A percentile compares a stretch with the other conserved stretches of the same genome.
Evolutionary conservation across 2,797 vertebrate genomes (phyloP).

Genomic region (Cercopithecus mitis): DNA sequence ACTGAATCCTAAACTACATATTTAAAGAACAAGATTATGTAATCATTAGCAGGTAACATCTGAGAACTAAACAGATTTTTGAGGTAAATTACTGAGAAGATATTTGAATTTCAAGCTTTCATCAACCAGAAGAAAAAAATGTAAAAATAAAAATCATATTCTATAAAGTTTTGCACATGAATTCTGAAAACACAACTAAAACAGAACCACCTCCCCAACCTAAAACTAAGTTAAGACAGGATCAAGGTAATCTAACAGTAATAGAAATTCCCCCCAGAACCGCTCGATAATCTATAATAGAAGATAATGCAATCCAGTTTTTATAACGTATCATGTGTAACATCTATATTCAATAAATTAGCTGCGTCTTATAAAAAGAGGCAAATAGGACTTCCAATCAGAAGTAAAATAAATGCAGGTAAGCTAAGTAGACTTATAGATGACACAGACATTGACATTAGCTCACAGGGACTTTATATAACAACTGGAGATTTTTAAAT

Average conservation of each 20-base stretch:
- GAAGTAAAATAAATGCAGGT: background rate
- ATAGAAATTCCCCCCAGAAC: background rate
- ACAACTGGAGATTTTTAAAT: background rate
- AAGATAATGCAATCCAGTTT: background rate
- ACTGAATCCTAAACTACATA: background rate
- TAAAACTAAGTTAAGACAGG: background rate
- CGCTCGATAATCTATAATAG: background rate
- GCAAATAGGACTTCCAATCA: background rate
- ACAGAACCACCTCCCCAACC: background rate
- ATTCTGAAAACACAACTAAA: background rate
- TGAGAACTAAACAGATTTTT: background rate
- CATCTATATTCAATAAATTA: background rate
- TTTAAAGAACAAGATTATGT: background rate
- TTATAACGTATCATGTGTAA: background rate
- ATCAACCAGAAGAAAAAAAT: background rate
- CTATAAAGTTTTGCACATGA: background rate
- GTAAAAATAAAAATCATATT: background rate
- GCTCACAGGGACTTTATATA: background rate
- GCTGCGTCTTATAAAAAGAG: background rate
- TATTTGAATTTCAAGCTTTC: background rate
- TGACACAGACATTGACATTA: background rate
- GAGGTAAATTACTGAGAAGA: background rate
- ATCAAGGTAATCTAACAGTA: background rate
- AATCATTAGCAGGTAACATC: background rate
- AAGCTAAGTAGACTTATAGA: background rate